Evolutionary conservation across 2,797 vertebrate species (phyloP), one percentile per base, ranked within the genome.

Genomic region (Mycteria americana): DNA sequence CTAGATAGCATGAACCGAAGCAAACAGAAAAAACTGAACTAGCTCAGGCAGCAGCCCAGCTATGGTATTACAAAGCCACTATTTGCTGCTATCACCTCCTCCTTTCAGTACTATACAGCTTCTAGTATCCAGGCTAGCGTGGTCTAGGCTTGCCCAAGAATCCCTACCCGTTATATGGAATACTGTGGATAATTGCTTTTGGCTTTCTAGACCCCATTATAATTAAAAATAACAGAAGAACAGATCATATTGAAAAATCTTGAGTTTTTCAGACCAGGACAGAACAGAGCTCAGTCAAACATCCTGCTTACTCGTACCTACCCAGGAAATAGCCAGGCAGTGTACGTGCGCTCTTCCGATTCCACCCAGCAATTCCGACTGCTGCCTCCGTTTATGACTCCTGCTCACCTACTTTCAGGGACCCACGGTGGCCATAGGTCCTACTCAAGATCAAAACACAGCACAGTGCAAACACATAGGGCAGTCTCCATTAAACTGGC

Each of bases 261-360:
- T 18, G 13, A 0, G 7, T 16, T 67, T 79, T 91, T 64, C 48
- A 87, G 28, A 27, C 7, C 22, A 63, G 56, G 54, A 24, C 41
- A 83, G 30, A 87, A 35, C 5, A 48, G 15, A 51, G 57, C n/a
- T 89, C 51, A 45, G 23, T 6, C 33, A 60, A 69, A 78, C 1
- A 1, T 27, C 18, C 62, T 53, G 21, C 23, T 83, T 59, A 46
- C 41, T 28, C 27, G 57, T 56, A 82, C 25, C 27, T 67, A 81
- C 35, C 10, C 21, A 73, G 39, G 53, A 88, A 92, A 78, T 0
- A 9, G 10, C 31, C 30, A 41, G n/a, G 18, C 33, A 48, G 31
- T 0, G 8, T 14, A 64, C 0, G 0, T 7, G 11, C 11, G 7
- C 22, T 48, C 8, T 56, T 85, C 45, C 2, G 3, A 65, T 69